phyloP scores from a whole-genome alignment of 2,113 vertebrate genomes.

The Paedocypris sp. region DNA sequence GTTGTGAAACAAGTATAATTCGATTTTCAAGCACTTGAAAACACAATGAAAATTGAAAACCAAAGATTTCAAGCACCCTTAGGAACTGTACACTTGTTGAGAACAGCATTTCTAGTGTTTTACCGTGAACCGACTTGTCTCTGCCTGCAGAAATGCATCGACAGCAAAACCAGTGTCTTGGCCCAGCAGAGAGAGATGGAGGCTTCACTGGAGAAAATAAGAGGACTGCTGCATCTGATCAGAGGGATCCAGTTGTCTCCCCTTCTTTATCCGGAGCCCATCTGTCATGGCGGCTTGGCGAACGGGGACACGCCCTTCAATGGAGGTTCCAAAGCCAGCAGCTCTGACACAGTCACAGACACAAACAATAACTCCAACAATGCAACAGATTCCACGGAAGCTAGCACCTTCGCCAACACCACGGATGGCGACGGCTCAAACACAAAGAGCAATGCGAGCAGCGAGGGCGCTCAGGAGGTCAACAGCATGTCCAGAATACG shows the following conservation, averaged over 20 bases:
- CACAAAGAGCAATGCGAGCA: constrained; percentile 2
- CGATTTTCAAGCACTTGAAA: too few relatives aligned
- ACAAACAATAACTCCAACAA: constrained; percentile 3
- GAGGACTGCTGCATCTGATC: constrained; percentile 77
- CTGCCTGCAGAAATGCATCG: constrained; percentile 72
- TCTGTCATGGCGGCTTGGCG: constrained; percentile 48
- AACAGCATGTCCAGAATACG: constrained; percentile 39
- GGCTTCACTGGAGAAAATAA: constrained; percentile 80
- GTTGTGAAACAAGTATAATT: too few relatives aligned
- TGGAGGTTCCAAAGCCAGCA: constrained; percentile 16
- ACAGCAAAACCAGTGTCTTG: constrained; percentile 76
- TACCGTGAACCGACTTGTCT: neutral
- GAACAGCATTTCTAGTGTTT: too few relatives aligned
- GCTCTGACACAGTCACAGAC: neutral
- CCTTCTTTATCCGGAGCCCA: constrained; percentile 49
- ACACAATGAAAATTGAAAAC: too few relatives aligned
- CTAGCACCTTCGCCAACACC: too few relatives aligned
- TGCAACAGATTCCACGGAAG: too few relatives aligned
- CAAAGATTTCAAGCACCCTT: too few relatives aligned
- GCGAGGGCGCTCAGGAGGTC: neutral
- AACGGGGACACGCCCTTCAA: constrained; percentile 53
- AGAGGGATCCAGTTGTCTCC: constrained; percentile 74
- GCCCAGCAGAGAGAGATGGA: constrained; percentile 83
- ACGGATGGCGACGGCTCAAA: neutral
- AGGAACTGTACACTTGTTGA: too few relatives aligned